phyloP scores from a whole-genome alignment of 2,888 invertebrate genomes.

The Drosophila mettleri region DNA sequence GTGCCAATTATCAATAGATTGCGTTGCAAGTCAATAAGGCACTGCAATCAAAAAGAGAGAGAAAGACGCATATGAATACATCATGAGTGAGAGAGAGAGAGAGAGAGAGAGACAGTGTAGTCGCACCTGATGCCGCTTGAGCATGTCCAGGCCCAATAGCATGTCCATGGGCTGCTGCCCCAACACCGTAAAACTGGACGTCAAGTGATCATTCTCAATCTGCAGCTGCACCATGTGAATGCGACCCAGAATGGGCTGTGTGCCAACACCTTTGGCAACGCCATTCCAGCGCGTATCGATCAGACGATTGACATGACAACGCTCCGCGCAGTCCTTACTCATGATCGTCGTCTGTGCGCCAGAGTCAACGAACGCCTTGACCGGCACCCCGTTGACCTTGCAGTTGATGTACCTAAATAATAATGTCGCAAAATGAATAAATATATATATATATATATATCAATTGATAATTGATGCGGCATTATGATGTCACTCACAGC shows the following conservation, averaged over 20 bases:
- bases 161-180: conserved; percentile 99
- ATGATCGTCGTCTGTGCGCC: conserved; percentile 99
- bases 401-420: conserved; percentile 94
- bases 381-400: conserved; percentile 97
- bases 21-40: conserved; percentile 95
- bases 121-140: conserved; percentile 95
- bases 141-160: conserved; percentile 98
- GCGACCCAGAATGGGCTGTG: conserved; percentile 97
- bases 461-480: too few species aligned
- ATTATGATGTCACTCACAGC: conserved; percentile 87
- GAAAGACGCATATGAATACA: background rate
- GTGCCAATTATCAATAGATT: conserved; percentile 97
- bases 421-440: background rate
- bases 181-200: conserved; percentile 98
- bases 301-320: conserved; percentile 95
- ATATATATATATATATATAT: too few species aligned
- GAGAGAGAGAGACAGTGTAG: background rate
- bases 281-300: conserved; percentile 97
- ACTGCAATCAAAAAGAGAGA: conserved; percentile 86
- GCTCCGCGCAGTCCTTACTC: conserved; percentile 97
- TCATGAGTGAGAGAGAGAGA: background rate
- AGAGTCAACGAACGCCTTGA: conserved; percentile 99
- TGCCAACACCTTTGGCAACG: conserved; percentile 98
- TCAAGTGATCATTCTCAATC: conserved; percentile 96
- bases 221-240: conserved; percentile 99